Conservation (phyloP, 2,113 vertebrate species). For the Pelodiscus sinensis region DNA sequence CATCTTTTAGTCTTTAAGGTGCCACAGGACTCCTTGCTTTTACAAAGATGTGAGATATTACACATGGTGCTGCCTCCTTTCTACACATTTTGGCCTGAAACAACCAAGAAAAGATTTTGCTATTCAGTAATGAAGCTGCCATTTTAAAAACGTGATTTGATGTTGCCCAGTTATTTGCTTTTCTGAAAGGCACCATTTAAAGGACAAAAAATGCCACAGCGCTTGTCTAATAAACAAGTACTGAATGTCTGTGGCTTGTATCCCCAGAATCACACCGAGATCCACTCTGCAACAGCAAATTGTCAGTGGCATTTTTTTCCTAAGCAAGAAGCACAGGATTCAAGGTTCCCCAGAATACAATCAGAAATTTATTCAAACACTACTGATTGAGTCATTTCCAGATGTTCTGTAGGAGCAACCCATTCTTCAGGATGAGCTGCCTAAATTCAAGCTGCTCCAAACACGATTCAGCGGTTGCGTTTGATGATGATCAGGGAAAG, state of each 20-base stretch:
- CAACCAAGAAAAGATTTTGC: rapidly evolving
- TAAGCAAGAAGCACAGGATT: neutral
- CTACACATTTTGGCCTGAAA: neutral
- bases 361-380: neutral
- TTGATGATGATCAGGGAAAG: neutral
- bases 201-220: neutral
- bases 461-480: neutral
- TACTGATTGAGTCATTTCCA: neutral
- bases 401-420: neutral
- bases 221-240: neutral
- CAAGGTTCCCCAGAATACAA: neutral
- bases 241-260: neutral
- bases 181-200: neutral
- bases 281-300: neutral
- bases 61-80: neutral
- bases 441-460: neutral
- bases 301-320: neutral
- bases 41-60: neutral
- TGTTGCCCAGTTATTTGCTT: neutral
- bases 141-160: neutral
- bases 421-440: neutral
- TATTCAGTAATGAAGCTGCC: neutral
- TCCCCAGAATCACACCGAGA: neutral
- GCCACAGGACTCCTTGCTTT: too few relatives aligned
- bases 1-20: too few relatives aligned